Base-by-base conservation (phyloP, 2,113 vertebrate genomes). In the Callospermophilus lateralis region DNA sequence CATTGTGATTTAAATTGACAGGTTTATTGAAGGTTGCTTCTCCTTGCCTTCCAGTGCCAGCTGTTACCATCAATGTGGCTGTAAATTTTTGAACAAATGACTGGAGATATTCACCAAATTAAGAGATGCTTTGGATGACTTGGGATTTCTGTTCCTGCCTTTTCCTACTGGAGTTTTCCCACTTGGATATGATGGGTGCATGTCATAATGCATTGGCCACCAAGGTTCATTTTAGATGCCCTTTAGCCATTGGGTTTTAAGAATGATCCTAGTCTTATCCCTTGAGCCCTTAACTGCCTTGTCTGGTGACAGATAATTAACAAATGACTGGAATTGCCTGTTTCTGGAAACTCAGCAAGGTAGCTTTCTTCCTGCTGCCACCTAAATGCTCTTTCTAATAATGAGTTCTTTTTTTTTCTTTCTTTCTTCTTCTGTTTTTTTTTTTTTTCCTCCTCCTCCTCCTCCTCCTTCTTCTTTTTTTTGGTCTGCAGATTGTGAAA, bases 1-100 rank as follows among this genome's bases (percentile, higher is more conserved):
- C 63, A 10, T 76, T 77, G 83, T 97, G 98, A 98, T 98, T 76
- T 53, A 96, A 97, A 96, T 30, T 51, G 98, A 98, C 97, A 97
- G 95, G 96, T 96, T 92, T 32, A 95, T 86, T 28, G 0, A n/a
- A 84, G 89, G 97, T 93, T 93, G 92, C 97, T 96, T 63, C 93
- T 96, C 97, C 96, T 97, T 97, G 97, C 96, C 84, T 97, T 96
- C 86, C 91, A 7, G 72, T 80, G 96, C 97, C 90, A 65, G 74
- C 98, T 97, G 95, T 96, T 95, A 61, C 84, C 94, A 90, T 96
- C 94, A n/a, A 2, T 61, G 84, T 94, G 51, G 87, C 85, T 67
- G 37, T 97, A 95, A 81, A 96, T 93, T 94, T 93, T 95, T 96
- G 39, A 96, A 91, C 84, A 91, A 65, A 74, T 92, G 88, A 93